Conservation (phyloP, 2,888 invertebrate genomes). For the Enchytraeus crypticus region DNA sequence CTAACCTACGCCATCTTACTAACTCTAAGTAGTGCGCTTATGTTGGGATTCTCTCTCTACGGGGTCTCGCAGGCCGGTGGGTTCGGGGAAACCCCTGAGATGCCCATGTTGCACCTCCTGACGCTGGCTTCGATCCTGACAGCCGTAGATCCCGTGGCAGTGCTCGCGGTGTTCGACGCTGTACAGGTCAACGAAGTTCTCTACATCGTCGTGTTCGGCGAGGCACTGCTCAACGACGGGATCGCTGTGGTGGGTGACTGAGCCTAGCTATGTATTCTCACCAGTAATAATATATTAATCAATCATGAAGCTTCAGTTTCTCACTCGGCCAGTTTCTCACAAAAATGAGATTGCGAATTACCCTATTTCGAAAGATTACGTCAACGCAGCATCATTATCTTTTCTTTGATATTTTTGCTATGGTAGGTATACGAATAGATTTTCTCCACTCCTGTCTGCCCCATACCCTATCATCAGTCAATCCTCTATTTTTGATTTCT, state of each 20-base stretch:
- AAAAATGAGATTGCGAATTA: no score
- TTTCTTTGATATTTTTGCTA: no score
- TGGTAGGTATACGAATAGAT: no score
- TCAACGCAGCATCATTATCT: no score
- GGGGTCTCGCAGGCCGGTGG: conserved; percentile 32
- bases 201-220: conserved; percentile 96
- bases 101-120: conserved; percentile 37
- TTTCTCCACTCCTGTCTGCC: no score
- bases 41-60: conserved; percentile 44
- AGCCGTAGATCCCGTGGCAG: conserved; percentile 56
- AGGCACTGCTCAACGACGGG: conserved; percentile 93
- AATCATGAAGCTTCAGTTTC: no score
- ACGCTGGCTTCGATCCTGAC: conserved; percentile 54
- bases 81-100: conserved; percentile 32
- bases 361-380: no score
- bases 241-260: conserved; percentile 69
- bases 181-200: conserved; percentile 95
- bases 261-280: no score
- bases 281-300: no score
- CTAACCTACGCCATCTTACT: conserved; percentile 73
- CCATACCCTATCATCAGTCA: no score
- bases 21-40: conserved; percentile 84
- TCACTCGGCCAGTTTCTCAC: no score
- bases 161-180: conserved; percentile 92
- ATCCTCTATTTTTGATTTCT: no score